Evolutionary conservation across 1,140 invertebrate species (phyloP).

Genomic region (Pseudomyrmex gracilis): DNA sequence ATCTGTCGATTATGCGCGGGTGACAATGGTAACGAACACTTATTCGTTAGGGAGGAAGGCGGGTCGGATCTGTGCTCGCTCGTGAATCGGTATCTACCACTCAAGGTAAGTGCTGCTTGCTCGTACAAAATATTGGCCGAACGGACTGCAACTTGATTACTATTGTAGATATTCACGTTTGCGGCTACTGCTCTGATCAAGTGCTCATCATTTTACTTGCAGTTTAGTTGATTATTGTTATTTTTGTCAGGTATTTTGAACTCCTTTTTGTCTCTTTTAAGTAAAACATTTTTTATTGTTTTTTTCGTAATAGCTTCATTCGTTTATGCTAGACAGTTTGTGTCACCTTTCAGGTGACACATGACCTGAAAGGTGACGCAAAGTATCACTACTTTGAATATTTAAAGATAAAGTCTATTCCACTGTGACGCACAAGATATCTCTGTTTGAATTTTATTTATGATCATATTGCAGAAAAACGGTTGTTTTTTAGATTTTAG

Average conservation of each 20-base stretch:
- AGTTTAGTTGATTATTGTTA: background rate
- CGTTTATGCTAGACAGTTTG: background rate
- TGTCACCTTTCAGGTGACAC: background rate
- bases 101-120: constrained; percentile 86
- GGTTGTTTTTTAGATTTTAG: background rate
- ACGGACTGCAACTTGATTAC: constrained; percentile 88
- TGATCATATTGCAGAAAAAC: constrained; percentile 4
- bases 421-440: background rate
- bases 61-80: constrained; percentile 87
- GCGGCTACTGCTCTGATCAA: constrained; percentile 82
- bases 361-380: too few relatives aligned
- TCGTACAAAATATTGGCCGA: constrained; percentile 60
- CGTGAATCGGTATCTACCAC: constrained; percentile 90
- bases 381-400: background rate
- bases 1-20: constrained; percentile 91
- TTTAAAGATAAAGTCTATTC: background rate
- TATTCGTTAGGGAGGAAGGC: constrained; percentile 87
- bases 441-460: constrained; percentile 15
- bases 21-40: constrained; percentile 88
- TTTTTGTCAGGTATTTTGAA: background rate
- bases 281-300: background rate
- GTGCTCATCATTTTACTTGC: constrained; percentile 60
- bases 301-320: constrained; percentile 1
- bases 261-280: background rate
- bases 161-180: constrained; percentile 79